phyloP scores from a whole-genome alignment of 1,140 invertebrate genomes.

The Drosophila sulfurigaster region DNA sequence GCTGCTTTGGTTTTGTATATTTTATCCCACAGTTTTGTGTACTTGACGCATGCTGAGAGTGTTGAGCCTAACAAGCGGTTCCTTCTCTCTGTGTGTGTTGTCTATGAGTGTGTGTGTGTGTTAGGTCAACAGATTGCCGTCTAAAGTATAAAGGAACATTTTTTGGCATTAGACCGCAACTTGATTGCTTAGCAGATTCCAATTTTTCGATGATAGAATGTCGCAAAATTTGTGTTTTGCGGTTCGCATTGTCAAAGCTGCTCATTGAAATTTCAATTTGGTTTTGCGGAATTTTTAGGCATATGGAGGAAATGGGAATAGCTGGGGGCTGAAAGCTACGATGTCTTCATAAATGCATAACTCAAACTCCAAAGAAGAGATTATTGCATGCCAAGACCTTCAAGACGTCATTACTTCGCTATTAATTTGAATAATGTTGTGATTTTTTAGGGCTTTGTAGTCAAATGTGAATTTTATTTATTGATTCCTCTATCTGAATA shows the following conservation, averaged over 20 bases:
- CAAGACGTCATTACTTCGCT: too few relatives aligned
- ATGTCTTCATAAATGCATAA: too few relatives aligned
- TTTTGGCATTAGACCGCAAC: conserved; percentile 38
- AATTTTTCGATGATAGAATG: conserved; percentile 18
- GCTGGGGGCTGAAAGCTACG: too few relatives aligned
- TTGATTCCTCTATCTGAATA: too few relatives aligned
- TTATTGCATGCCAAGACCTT: too few relatives aligned
- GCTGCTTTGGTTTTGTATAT: conserved; percentile 35
- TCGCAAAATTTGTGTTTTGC: conserved; percentile 1
- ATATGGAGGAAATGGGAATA: neutral
- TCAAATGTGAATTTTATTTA: too few relatives aligned
- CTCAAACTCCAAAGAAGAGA: too few relatives aligned
- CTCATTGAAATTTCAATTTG: conserved; percentile 20
- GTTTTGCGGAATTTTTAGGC: conserved; percentile 15
- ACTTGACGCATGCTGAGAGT: conserved; percentile 33
- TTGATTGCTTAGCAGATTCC: conserved; percentile 51
- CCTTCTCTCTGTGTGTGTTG: neutral
- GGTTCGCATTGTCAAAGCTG: neutral
- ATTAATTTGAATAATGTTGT: too few relatives aligned
- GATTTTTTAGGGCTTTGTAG: too few relatives aligned
- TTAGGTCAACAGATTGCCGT: conserved; percentile 9
- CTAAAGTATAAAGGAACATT: conserved; percentile 26
- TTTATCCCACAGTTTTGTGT: conserved; percentile 41
- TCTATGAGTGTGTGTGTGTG: neutral
- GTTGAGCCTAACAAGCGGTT: conserved; percentile 64